Base-by-base conservation (phyloP, 2,113 vertebrate species). In the Rhinopithecus roxellana region DNA sequence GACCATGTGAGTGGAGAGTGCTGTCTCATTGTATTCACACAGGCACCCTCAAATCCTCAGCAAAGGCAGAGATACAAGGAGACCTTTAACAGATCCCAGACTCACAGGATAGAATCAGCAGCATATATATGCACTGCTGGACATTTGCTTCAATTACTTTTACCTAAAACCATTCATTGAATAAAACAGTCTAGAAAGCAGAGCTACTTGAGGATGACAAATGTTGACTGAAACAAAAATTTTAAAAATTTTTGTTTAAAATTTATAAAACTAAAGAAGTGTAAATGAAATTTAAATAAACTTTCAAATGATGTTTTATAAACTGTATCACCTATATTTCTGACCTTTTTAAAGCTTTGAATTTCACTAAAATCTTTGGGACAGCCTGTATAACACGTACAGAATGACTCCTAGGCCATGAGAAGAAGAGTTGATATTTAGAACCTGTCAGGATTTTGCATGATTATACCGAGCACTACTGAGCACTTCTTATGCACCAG, bases 271-370 rank as follows among this genome's bases (percentile, higher is more conserved):
- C 22, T 74, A 81, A 90, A 64, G 20, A 13, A 75, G 18, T 57
- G 3, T 85, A 87, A 97, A 90, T 78, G 30, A 89, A 89, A 88
- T 79, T 78, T 87, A 79, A 95, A 77, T 77, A 87, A 79, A 80
- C 43, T 61, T 69, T 89, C 40, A 59, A 64, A 57, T 45, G 64
- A 11, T 94, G 43, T 45, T 82, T 82, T 84, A 30, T 32, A 75
- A 84, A 72, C 43, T 14, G 4, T 6, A 35, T 86, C 27, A 38
- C 93, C 82, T 89, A 59, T 45, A 79, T 74, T 78, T 75, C 69
- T 96, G 48, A 75, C n/a, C 78, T 79, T 78, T 91, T 59, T n/a
- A 80, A 87, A 52, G 4, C 70, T 74, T 6, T 61, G 67, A 94
- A 78, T 10, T 40, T 9, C n/a, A 38, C 17, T 64, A 27, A 43